These are phyloP conservation scores for Stichodactyla helianthus DNA, from an alignment of 64 coral and sea anemone genomes.

Conservation along the genomic window DNA sequence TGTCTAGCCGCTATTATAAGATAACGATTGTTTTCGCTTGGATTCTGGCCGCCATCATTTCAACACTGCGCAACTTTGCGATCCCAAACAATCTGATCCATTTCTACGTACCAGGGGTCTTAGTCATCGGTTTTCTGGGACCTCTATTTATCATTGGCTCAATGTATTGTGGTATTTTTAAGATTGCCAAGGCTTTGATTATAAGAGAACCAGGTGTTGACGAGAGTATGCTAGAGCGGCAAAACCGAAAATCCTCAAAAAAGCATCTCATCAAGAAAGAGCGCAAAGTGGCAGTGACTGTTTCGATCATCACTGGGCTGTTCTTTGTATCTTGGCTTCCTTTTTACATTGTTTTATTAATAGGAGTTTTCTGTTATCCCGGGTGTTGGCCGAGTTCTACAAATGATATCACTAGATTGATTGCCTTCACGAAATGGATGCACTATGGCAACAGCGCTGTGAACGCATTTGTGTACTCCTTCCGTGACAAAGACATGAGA, in stretches of 20 bases:
- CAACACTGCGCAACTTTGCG: conserved; percentile 38
- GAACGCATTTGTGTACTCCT: conserved; percentile 77
- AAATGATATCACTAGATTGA: conserved; percentile 19
- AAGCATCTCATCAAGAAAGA: conserved; percentile 33
- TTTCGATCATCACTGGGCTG: conserved; percentile 54
- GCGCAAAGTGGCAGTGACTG: conserved; percentile 43
- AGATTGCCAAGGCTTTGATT: conserved; percentile 28
- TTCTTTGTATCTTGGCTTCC: conserved; percentile 67
- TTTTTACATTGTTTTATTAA: conserved; percentile 39
- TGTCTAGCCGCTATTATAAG: conserved; percentile 35
- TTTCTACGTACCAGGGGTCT: conserved; percentile 47
- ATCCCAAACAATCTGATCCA: conserved; percentile 11
- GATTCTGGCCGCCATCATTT: conserved; percentile 42
- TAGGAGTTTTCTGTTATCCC: conserved; percentile 38
- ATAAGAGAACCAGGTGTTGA: conserved; percentile 7
- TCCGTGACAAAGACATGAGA: conserved; percentile 72
- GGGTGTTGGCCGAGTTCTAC: conserved; percentile 27
- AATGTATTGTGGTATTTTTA: conserved; percentile 47
- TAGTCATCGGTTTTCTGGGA: conserved; percentile 45
- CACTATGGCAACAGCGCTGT: conserved; percentile 84
- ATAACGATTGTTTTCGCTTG: conserved; percentile 44
- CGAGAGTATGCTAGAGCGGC: not conserved
- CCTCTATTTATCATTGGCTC: conserved; percentile 52
- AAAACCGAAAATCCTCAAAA: not conserved
- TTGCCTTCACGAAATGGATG: conserved; percentile 87